Base-by-base conservation (phyloP, 2,797 vertebrate genomes). In the Microctenopoma lineatum region DNA sequence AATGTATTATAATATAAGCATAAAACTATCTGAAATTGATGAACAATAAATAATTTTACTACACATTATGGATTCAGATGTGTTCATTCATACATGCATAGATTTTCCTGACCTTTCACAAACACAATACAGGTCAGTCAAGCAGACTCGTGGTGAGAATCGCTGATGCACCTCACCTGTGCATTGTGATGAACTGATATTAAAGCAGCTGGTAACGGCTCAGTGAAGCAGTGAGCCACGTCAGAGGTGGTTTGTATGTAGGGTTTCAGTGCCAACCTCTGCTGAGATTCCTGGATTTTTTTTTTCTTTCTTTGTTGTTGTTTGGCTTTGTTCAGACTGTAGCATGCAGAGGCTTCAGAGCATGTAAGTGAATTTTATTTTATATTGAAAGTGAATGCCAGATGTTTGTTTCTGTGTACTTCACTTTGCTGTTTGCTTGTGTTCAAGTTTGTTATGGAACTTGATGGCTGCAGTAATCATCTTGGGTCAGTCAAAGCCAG, bases 381-480 rank as follows among this genome's bases (percentile, higher is more conserved):
- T 59, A 16, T 2, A 3, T 9, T 18, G 0, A 12, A n/a, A 1
- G 13, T 21, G 0, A 4, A 0, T 16, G 0, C 1, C 16, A 9
- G 1, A 2, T 10, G 0, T 10, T 0, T 4, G 2, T 38, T 34
- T 12, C 5, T 16, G 2, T 15, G 2, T 38, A 6, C 71, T 6
- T 75, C 16, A 64, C 0, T 14, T 0, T 32, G 29, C 7, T 6
- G 29, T 32, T 16, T 41, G 13, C 6, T n/a, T 36, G 15, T 70
- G 9, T 67, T 44, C 0, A 26, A 94, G 94, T 46, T 51, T 86
- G 2, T 62, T 85, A 52, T 92, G 92, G 91, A 83, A 67, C 72
- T 54, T 91, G 65, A 15, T 90, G 74, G 74, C 83, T 58, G 81
- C 74, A 47, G 66, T 84, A 18, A 72, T 71, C 10, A 7, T 69